Base-by-base conservation (phyloP, 2,113 vertebrate genomes). In the Onychostoma macrolepis region DNA sequence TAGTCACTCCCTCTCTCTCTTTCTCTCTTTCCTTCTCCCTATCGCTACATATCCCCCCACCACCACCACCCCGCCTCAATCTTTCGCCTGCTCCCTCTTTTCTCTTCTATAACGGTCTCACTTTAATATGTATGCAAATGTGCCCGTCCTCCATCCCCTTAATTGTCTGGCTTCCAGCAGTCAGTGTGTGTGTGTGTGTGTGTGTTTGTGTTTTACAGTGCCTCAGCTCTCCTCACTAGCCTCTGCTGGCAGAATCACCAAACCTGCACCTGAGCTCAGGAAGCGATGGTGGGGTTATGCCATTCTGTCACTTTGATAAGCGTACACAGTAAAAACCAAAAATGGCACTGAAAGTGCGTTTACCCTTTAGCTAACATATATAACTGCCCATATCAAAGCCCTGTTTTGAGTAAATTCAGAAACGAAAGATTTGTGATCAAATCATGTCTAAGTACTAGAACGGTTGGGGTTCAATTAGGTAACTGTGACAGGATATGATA, bases 41-140 rank as follows among this genome's bases (percentile, higher is more conserved):
- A 48, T 87, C 85, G n/a, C 76, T 33, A 78, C 76, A 19, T n/a
- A 19, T 33, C 1, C n/a, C 87, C 85, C 82, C 19, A 21, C 53
- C 63, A 80, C 83, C 79, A 26, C 83, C 77, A 26, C 78, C 88
- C 85, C 65, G 45, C 78, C 41, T 72, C 86, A 82, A 86, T 77
- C 82, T 75, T 86, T 77, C 61, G 74, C 76, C 83, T 80, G 71
- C 87, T 84, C 89, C 84, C 85, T 88, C 89, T 89, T 86, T 89
- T 90, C 87, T 88, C 87, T 90, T 91, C 85, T 91, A 88, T 92
- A 91, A 91, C 90, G 89, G 89, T 89, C 87, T 89, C 85, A 90
- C 89, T 92, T 92, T 92, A 92, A 92, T 92, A 92, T 92, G 90
- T 90, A 92, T 92, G 92, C 92, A 92, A 92, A 92, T 92, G 87